phyloP scores from a whole-genome alignment of 2,113 vertebrate species.

The Microcebus jonahi region DNA sequence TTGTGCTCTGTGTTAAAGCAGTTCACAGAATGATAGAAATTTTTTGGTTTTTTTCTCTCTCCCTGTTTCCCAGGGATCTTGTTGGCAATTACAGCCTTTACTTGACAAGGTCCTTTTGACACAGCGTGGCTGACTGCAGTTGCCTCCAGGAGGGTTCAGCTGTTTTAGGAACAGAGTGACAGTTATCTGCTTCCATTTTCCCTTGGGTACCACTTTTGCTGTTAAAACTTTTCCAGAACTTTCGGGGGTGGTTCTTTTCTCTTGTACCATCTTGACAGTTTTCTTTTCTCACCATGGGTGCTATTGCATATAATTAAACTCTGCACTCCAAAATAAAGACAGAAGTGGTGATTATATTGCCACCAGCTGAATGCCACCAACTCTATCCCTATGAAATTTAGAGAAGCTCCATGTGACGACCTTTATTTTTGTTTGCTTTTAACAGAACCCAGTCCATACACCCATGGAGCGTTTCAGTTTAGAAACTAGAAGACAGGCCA shows the following conservation, averaged over 20 bases:
- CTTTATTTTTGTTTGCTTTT: constrained; percentile 37
- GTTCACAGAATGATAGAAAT: background rate
- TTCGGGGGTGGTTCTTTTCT: constrained; percentile 46
- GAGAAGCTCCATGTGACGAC: background rate
- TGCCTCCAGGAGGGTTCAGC: background rate
- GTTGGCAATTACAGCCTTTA: constrained; percentile 26
- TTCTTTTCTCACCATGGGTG: constrained; percentile 35
- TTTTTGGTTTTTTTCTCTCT: background rate
- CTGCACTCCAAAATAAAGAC: constrained; percentile 45
- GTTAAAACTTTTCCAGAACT: constrained; percentile 59
- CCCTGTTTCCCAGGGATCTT: background rate
- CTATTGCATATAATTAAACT: constrained; percentile 53
- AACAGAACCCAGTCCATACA: background rate
- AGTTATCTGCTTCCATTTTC: background rate
- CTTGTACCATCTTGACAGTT: constrained; percentile 8
- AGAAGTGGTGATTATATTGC: constrained; percentile 11
- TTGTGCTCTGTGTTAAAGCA: background rate
- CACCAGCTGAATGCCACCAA: constrained; percentile 7
- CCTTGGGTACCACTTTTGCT: constrained; percentile 41
- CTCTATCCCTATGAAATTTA: background rate
- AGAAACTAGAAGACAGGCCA: background rate
- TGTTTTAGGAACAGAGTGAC: constrained; percentile 20
- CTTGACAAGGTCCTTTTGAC: constrained; percentile 31
- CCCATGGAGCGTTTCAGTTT: background rate
- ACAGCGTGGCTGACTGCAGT: background rate